These are phyloP conservation scores for Drosophila nigromelanica DNA, from an alignment of 1,140 invertebrate genomes.

Conservation along the genomic window DNA sequence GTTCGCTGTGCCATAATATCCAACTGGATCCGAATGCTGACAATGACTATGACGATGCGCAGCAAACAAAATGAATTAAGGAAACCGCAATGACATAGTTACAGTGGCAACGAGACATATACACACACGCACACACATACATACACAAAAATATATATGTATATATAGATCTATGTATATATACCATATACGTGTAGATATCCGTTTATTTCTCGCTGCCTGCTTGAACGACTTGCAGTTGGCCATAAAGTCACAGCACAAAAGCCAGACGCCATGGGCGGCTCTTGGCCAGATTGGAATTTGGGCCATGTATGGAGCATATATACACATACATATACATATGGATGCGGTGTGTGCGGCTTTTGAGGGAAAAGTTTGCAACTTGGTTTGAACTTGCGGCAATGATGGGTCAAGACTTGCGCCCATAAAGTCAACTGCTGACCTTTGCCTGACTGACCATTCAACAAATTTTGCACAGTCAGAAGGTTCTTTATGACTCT, in stretches of 20 bases:
- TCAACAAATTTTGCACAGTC: constrained; percentile 18
- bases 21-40: constrained; percentile 39
- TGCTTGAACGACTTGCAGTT: constrained; percentile 33
- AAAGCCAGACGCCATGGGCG: constrained; percentile 26
- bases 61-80: constrained; percentile 82
- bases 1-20: constrained; percentile 34
- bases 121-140: constrained; percentile 12
- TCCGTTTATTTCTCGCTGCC: constrained; percentile 23
- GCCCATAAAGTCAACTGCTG: constrained; percentile 29
- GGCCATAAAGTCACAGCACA: constrained; percentile 38
- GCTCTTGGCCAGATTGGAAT: constrained; percentile 20
- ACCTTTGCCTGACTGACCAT: constrained; percentile 13
- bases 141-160: background rate
- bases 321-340: constrained; percentile 4
- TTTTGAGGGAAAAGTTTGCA: constrained; percentile 31
- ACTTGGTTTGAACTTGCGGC: constrained; percentile 29
- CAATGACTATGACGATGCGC: constrained; percentile 66
- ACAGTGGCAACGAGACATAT: constrained; percentile 50
- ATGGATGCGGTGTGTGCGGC: background rate
- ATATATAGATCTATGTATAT: background rate
- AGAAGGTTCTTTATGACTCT: background rate
- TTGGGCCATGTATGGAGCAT: constrained; percentile 9
- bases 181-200: background rate
- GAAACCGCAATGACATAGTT: constrained; percentile 81
- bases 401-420: constrained; percentile 14